Evolutionary conservation across 2,888 invertebrate species (phyloP).

Genomic region (Tridacna gigas): DNA sequence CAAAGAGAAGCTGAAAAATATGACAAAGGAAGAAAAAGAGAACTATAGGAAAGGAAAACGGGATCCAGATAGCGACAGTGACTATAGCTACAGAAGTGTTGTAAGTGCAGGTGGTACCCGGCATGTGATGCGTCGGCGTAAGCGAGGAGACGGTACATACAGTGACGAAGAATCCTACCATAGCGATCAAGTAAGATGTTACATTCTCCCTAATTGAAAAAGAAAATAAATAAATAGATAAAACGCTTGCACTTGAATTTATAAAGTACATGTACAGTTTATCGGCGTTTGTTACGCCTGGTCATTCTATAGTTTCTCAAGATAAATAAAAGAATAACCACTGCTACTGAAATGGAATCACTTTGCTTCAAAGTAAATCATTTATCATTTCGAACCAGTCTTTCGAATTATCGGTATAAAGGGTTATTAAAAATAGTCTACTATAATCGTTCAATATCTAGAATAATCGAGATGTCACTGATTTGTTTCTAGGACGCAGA

Average conservation of each 20-base stretch:
- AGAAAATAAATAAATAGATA: background rate
- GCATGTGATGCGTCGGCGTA: slow-evolving; percentile 74
- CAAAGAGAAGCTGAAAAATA: slow-evolving; percentile 66
- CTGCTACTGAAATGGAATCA: no score
- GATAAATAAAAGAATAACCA: no score
- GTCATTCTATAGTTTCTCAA: no score
- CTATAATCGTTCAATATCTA: no score
- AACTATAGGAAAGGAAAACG: slow-evolving; percentile 76
- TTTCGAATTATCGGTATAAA: no score
- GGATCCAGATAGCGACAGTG: slow-evolving; percentile 78
- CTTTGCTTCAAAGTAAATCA: no score
- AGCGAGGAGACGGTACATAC: slow-evolving; percentile 78
- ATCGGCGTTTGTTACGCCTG: no score
- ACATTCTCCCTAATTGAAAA: no score
- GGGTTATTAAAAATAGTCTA: no score
- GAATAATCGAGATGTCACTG: no score
- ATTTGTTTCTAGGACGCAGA: slow-evolving; percentile 71
- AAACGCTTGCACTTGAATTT: background rate
- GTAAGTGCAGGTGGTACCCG: slow-evolving; percentile 81
- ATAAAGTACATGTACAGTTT: background rate
- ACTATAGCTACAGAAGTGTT: slow-evolving; percentile 79
- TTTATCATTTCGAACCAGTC: no score
- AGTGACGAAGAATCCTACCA: slow-evolving; percentile 80
- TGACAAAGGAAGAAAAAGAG: slow-evolving; percentile 68
- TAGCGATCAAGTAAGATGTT: slow-evolving; percentile 70